Evolutionary conservation across 2,797 vertebrate species (phyloP), one percentile per base, ranked within the genome.

Genomic region (Enoplosus armatus): DNA sequence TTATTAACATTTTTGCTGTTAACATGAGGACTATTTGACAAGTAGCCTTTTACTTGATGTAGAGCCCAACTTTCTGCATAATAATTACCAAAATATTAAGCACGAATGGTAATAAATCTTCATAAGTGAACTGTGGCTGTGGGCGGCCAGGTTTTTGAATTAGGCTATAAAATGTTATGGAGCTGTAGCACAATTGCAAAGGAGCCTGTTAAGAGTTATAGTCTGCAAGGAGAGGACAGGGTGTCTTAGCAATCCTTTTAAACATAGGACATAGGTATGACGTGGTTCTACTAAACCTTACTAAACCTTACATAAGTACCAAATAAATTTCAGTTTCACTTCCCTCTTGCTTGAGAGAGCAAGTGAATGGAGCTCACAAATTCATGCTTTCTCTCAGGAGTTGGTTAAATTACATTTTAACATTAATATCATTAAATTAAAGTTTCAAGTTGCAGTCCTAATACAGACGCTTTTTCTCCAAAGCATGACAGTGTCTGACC

Each of bases 31-130:
- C 5, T 9, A 47, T 0, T 18, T 54, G 10, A 24, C 37, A 61
- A n/a, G 9, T 1, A 60, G 35, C 54, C 53, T 47, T 74, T 10
- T 54, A 33, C 27, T 47, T 39, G 33, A 67, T 9, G 11, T 8
- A 29, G 31, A 22, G 26, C 27, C 45, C 37, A 59, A 8, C 1
- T 41, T 18, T 62, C 59, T 51, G n/a, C 26, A 60, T 10, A 45
- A 27, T 33, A 45, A 68, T 65, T 8, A 61, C 12, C 41, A 47
- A 72, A 47, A 70, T n/a, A 71, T 65, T 41, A 72, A 47, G 5
- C 0, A 0, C 3, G 9, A 63, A 39, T 39, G 8, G 29, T 15
- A 35, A 45, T 53, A 71, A 1, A 59, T 69, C 43, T 61, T 77
- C 41, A 55, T 48, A 43, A 50, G 14, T 39, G 31, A 80, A 27